A percentile compares a stretch with the other conserved stretches of the same genome.
phyloP scores from a whole-genome alignment of 2,113 vertebrate species.

The Carassius auratus region DNA sequence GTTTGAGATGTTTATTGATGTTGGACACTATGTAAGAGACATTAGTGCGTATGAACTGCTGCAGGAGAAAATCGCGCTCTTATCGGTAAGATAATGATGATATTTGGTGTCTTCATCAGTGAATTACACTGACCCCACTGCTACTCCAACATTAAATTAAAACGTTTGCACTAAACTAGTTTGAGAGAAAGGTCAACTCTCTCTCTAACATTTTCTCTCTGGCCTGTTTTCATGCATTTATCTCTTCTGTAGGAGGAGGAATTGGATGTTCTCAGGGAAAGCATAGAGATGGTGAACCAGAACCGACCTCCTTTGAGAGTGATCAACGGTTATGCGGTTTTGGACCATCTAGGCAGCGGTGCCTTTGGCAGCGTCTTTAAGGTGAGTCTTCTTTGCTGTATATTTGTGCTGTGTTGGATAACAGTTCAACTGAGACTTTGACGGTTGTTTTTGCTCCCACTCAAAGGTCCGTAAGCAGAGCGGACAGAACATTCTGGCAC shows the following conservation, averaged over 20 bases:
- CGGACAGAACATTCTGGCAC: conserved; percentile 84
- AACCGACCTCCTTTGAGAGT: conserved; percentile 83
- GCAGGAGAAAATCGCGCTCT: conserved; percentile 79
- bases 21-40: conserved; percentile 88
- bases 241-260: conserved; percentile 78
- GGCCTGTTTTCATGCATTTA: not conserved
- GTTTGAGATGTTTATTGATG: conserved; percentile 91
- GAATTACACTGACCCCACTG: not conserved
- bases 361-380: conserved; percentile 91
- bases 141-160: not conserved
- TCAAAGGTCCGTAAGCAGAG: conserved; percentile 83
- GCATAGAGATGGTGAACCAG: conserved; percentile 83
- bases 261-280: conserved; percentile 80
- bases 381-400: conserved; percentile 63
- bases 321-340: conserved; percentile 83
- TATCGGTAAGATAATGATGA: conserved; percentile 74
- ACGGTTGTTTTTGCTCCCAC: not conserved
- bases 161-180: not conserved
- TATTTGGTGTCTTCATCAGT: conserved; percentile 16
- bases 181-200: not conserved
- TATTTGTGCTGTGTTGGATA: not conserved
- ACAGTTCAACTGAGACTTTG: not conserved
- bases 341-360: conserved; percentile 88
- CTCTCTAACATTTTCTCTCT: not conserved
- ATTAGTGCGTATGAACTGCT: conserved; percentile 83